phyloP scores from a whole-genome alignment of 1,140 invertebrate species.

The Coelopa frigida region DNA sequence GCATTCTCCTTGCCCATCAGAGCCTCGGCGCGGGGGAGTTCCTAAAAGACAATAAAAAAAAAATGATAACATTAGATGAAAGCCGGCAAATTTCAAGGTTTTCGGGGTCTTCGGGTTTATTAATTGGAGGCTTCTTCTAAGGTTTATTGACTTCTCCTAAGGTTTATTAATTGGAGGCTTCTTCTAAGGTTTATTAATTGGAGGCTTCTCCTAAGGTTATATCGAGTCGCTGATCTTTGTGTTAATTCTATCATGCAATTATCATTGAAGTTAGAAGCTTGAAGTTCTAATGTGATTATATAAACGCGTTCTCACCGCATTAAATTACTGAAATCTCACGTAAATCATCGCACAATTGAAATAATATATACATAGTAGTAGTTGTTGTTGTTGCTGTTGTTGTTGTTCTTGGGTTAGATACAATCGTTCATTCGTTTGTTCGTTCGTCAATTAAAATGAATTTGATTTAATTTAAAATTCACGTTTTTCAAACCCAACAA shows the following conservation, averaged over 20 bases:
- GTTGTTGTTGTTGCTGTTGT: no score
- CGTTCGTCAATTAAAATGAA: no score
- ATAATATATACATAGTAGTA: no score
- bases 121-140: neutral
- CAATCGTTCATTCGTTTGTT: no score
- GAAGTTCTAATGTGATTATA: no score
- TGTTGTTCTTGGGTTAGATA: no score
- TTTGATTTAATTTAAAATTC: constrained; percentile 6
- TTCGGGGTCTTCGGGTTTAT: neutral
- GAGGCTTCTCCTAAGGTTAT: constrained; percentile 1
- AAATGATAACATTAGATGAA: constrained; percentile 6
- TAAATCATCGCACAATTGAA: no score
- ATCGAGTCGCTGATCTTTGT: no score
- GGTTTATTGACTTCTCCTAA: constrained; percentile 10
- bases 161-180: constrained; percentile 2
- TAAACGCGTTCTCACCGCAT: no score
- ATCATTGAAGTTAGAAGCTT: no score
- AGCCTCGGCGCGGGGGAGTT: constrained; percentile 41
- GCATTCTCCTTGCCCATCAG: constrained; percentile 28
- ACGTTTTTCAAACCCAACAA: neutral
- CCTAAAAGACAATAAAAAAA: constrained; percentile 21
- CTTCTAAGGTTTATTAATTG: constrained; percentile 5
- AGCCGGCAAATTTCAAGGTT: neutral
- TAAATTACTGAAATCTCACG: no score
- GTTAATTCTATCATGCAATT: no score